Evolutionary conservation across 2,888 invertebrate genomes (phyloP).

Genomic region (Chaitophorus viminalis): DNA sequence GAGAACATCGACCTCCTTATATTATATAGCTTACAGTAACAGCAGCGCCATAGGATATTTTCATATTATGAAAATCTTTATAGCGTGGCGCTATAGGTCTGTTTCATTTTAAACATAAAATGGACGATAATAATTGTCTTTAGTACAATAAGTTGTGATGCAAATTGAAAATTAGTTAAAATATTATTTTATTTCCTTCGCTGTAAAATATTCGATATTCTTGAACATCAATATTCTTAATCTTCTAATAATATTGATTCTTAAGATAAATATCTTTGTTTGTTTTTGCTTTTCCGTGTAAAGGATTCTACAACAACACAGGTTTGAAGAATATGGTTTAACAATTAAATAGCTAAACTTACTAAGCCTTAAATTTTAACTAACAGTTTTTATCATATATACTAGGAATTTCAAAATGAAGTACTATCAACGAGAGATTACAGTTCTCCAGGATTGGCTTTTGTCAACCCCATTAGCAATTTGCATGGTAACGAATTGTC

Average conservation of each 20-base stretch:
- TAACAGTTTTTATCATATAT: background rate
- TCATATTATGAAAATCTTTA: constrained; percentile 17
- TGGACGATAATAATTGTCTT: background rate
- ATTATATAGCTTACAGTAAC: background rate
- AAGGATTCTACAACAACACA: constrained; percentile 42
- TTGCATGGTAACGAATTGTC: constrained; percentile 41
- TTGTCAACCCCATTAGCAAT: constrained; percentile 57
- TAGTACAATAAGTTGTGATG: background rate
- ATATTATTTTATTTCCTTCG: background rate
- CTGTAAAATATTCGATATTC: background rate
- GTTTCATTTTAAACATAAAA: background rate
- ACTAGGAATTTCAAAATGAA: constrained; percentile 58
- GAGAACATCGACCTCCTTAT: constrained; percentile 56
- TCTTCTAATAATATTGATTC: background rate
- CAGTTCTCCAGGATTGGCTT: constrained; percentile 58
- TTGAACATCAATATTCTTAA: background rate
- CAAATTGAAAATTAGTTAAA: background rate
- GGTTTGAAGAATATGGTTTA: constrained; percentile 32
- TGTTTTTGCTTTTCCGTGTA: constrained; percentile 33
- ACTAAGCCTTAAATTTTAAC: background rate
- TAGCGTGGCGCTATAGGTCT: background rate
- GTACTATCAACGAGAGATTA: constrained; percentile 51
- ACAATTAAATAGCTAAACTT: background rate
- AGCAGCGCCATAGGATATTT: constrained; percentile 33
- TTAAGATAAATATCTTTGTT: background rate